Evolutionary conservation across 2,888 invertebrate genomes (phyloP).

Genomic region (Tenthredo notha): DNA sequence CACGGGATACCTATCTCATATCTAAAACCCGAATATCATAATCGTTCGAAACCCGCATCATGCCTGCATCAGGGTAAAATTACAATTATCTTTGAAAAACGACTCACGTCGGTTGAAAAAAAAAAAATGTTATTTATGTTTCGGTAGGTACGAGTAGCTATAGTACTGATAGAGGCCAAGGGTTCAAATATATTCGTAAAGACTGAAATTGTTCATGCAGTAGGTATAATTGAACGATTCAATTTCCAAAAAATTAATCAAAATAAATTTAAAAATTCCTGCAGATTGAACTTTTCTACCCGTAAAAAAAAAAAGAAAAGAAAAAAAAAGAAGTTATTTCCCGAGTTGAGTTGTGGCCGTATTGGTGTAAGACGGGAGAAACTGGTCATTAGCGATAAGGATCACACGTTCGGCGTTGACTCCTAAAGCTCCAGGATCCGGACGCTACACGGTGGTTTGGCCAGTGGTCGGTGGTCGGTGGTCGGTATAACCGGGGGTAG

Average conservation of each 20-base stretch:
- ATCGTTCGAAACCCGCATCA: too few relatives aligned
- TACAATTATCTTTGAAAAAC: too few relatives aligned
- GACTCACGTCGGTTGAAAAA: too few relatives aligned
- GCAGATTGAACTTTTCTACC: background rate
- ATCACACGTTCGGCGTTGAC: constrained; percentile 67
- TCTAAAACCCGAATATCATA: background rate
- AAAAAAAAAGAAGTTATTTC: background rate
- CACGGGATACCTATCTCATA: background rate
- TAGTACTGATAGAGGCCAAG: too few relatives aligned
- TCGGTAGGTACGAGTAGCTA: too few relatives aligned
- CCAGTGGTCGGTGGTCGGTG: background rate
- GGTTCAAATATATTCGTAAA: too few relatives aligned
- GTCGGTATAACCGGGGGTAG: constrained; percentile 3
- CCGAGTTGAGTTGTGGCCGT: background rate
- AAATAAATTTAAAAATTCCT: background rate
- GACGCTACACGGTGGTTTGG: constrained; percentile 9
- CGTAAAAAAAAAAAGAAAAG: background rate
- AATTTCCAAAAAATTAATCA: background rate
- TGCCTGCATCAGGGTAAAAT: too few relatives aligned
- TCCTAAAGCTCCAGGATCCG: constrained; percentile 64
- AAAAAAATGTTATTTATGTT: too few relatives aligned
- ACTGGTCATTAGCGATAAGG: constrained; percentile 65
- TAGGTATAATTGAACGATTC: too few relatives aligned
- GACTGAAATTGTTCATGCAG: too few relatives aligned
- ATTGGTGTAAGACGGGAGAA: constrained; percentile 27